phyloP scores from a whole-genome alignment of 1,140 invertebrate genomes.

The Saccostrea glomerata region DNA sequence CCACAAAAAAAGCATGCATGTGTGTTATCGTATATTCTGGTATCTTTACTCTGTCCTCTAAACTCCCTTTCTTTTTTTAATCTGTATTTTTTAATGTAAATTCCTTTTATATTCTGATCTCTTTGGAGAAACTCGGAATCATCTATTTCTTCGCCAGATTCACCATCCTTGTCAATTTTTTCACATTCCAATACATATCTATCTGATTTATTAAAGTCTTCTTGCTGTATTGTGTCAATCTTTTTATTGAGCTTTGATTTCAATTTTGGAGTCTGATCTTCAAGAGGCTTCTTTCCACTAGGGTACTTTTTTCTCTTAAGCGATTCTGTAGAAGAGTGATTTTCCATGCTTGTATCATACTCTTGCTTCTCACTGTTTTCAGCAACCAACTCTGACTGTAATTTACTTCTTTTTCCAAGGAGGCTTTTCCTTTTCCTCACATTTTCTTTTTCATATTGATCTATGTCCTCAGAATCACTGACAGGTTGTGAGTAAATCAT shows the following conservation, averaged over 20 bases:
- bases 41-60: conserved; percentile 44
- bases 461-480: conserved; percentile 15
- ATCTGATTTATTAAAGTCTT: conserved; percentile 17
- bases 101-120: conserved; percentile 38
- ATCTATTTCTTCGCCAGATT: conserved; percentile 16
- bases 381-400: conserved; percentile 8
- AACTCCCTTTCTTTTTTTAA: conserved; percentile 31
- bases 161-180: conserved; percentile 16
- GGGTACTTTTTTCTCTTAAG: conserved; percentile 16
- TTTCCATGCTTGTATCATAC: conserved; percentile 16
- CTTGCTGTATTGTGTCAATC: conserved; percentile 15
- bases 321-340: conserved; percentile 15
- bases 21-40: conserved; percentile 47
- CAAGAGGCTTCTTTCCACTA: conserved; percentile 8
- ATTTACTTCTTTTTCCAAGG: conserved; percentile 16
- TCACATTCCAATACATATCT: conserved; percentile 10
- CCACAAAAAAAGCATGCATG: conserved; percentile 51
- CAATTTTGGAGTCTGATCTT: conserved; percentile 10
- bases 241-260: conserved; percentile 17
- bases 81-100: conserved; percentile 49
- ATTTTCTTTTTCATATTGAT: conserved; percentile 17
- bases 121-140: conserved; percentile 18
- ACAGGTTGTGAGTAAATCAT: conserved; percentile 16
- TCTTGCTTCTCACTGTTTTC: conserved; percentile 15
- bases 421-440: conserved; percentile 15